These are phyloP conservation scores for Blastobasis lacticolella DNA, from an alignment of 2,888 invertebrate genomes.

Conservation along the genomic window DNA sequence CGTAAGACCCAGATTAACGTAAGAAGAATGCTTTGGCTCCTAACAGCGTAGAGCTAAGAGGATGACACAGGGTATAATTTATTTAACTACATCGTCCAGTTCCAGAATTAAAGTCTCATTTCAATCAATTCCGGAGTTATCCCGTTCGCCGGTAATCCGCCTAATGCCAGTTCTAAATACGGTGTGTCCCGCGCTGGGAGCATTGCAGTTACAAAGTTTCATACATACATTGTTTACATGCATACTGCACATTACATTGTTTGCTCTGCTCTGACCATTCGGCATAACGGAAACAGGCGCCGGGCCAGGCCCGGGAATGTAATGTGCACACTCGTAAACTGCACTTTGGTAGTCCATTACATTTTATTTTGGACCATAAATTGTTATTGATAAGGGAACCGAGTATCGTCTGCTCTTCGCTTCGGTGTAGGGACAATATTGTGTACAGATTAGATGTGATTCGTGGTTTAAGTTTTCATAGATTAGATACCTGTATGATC, in stretches of 20 bases:
- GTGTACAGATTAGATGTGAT: too few relatives aligned
- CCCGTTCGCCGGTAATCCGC: not conserved
- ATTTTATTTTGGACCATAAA: not conserved
- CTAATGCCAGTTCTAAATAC: slow-evolving; percentile 35
- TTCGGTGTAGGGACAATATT: not conserved
- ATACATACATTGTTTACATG: slow-evolving; percentile 15
- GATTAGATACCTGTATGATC: too few relatives aligned
- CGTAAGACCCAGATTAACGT: too few relatives aligned
- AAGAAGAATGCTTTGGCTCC: too few relatives aligned
- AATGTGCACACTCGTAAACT: slow-evolving; percentile 3
- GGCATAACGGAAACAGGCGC: slow-evolving; percentile 32
- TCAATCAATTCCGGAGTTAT: not conserved
- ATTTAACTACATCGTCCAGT: not conserved
- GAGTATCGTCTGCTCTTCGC: not conserved
- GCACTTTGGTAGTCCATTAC: slow-evolving; percentile 3
- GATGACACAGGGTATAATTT: too few relatives aligned
- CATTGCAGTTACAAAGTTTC: slow-evolving; percentile 33
- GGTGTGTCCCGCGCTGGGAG: slow-evolving; percentile 34
- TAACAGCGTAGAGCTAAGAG: too few relatives aligned
- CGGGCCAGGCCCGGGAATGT: slow-evolving; percentile 11
- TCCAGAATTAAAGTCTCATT: not conserved
- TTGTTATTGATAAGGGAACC: not conserved
- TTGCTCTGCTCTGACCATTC: slow-evolving; percentile 31
- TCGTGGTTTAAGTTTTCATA: too few relatives aligned
- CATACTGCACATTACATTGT: slow-evolving; percentile 19